Percentiles rank a stretch among this genome's conserved stretches.
phyloP scores from a whole-genome alignment of 2,888 invertebrate genomes.

The Philereme vetulata region DNA sequence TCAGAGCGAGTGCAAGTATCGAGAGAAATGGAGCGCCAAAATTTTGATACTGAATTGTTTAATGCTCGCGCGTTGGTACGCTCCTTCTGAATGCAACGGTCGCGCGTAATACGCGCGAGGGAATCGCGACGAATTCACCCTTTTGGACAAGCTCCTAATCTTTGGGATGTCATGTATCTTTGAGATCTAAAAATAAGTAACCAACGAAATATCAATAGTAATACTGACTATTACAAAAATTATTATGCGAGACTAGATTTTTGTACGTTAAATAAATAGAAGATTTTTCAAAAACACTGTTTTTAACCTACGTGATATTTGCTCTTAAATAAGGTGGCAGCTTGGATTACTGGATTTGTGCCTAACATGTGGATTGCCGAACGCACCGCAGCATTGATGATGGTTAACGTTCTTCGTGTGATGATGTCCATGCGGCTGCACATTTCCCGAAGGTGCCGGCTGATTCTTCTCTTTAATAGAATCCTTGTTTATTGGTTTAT shows the following conservation, averaged over 20 bases:
- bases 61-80: no score
- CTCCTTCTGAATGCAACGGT: no score
- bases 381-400: slow-evolving; percentile 80
- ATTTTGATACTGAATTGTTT: no score
- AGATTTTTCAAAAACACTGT: slow-evolving; percentile 6
- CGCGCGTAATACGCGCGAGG: no score
- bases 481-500: slow-evolving; percentile 58
- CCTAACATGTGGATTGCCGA: slow-evolving; percentile 76
- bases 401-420: slow-evolving; percentile 76
- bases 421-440: slow-evolving; percentile 72
- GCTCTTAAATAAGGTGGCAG: slow-evolving; percentile 61
- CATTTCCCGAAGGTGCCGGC: slow-evolving; percentile 45
- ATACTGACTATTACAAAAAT: slow-evolving; percentile 39
- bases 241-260: slow-evolving; percentile 34
- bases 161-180: slow-evolving; percentile 62
- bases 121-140: no score
- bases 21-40: no score
- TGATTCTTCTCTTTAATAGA: slow-evolving; percentile 58
- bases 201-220: slow-evolving; percentile 35
- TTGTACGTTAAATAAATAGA: slow-evolving; percentile 27
- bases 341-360: slow-evolving; percentile 72
- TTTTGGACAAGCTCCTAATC: no score
- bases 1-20: no score
- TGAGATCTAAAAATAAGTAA: slow-evolving; percentile 58
- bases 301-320: slow-evolving; percentile 7